These are phyloP conservation scores for Channa maculata DNA, from an alignment of 2,113 vertebrate genomes.

Conservation along the genomic window DNA sequence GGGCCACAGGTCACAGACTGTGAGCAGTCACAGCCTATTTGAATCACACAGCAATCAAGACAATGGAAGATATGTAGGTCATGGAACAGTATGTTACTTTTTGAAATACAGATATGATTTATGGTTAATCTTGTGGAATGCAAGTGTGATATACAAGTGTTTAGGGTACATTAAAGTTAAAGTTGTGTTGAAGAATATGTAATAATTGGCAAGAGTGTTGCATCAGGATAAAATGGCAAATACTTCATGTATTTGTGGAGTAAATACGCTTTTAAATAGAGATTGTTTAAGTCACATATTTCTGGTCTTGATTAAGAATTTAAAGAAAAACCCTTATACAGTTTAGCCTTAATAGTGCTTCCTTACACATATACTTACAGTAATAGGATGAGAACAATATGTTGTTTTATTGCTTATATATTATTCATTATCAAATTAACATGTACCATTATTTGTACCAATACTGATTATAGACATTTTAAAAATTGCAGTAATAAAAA, in stretches of 20 bases:
- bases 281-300: neutral
- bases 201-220: too few relatives aligned
- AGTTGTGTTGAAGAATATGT: too few relatives aligned
- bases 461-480: too few relatives aligned
- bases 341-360: neutral
- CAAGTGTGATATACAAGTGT: too few relatives aligned
- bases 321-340: neutral
- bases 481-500: too few relatives aligned
- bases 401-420: neutral
- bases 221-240: neutral
- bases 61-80: constrained; percentile 35
- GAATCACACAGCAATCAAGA: constrained; percentile 23
- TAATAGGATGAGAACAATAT: neutral
- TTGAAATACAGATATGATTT: neutral
- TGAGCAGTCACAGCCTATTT: neutral
- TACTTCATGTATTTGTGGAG: neutral
- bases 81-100: constrained; percentile 19
- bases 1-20: neutral
- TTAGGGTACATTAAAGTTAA: too few relatives aligned
- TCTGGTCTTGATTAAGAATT: neutral
- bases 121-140: too few relatives aligned
- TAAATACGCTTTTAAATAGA: neutral
- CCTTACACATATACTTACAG: neutral
- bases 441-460: too few relatives aligned
- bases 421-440: neutral